phyloP scores from a whole-genome alignment of 2,888 invertebrate genomes.

The Zootermopsis nevadensis region DNA sequence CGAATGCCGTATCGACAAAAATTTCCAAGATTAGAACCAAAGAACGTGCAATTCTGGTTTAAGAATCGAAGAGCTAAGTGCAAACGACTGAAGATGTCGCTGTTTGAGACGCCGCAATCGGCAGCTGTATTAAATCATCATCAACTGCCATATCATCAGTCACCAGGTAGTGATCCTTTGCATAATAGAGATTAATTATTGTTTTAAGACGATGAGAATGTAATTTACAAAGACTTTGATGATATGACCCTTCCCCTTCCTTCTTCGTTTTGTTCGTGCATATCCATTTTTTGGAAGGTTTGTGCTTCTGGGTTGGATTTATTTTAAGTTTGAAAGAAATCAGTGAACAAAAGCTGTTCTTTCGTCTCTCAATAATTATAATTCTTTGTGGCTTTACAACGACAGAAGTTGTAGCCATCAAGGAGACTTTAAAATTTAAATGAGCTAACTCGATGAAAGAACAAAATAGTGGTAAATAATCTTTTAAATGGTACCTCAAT shows the following conservation, averaged over 20 bases:
- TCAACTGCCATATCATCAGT: constrained; percentile 22
- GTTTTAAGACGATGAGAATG: background rate
- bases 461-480: too few relatives aligned
- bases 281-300: background rate
- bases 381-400: background rate
- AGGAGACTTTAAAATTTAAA: too few relatives aligned
- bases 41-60: constrained; percentile 99
- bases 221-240: background rate
- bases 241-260: too few relatives aligned
- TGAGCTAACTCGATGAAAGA: too few relatives aligned
- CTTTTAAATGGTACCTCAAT: too few relatives aligned
- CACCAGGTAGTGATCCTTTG: constrained; percentile 27
- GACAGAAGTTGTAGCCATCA: background rate
- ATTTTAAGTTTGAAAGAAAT: background rate
- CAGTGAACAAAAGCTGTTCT: background rate
- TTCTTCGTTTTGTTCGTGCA: too few relatives aligned
- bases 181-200: constrained; percentile 27
- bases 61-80: constrained; percentile 98
- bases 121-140: constrained; percentile 30
- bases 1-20: constrained; percentile 97
- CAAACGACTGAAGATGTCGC: constrained; percentile 92
- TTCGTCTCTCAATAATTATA: background rate
- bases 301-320: background rate
- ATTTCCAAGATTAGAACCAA: constrained; percentile 97
- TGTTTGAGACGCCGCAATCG: constrained; percentile 70